phyloP scores from a whole-genome alignment of 2,888 invertebrate genomes.

The Oscheius sp. region DNA sequence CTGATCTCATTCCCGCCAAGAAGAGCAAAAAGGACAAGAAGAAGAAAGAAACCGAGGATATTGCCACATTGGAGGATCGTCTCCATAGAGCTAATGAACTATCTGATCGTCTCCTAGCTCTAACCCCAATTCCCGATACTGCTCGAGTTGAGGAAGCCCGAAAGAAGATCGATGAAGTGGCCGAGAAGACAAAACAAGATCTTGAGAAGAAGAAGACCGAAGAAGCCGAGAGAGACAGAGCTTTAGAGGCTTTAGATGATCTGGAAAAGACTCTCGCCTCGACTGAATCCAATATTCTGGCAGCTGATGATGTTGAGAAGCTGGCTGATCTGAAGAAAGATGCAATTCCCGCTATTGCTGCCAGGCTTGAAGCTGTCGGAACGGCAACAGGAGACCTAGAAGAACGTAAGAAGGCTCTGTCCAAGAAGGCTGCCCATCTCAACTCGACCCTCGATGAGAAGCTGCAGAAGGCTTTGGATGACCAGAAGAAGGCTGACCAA shows the following conservation, averaged over 20 bases:
- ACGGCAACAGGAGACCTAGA: conserved; percentile 35
- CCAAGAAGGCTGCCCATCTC: conserved; percentile 30
- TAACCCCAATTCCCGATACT: conserved; percentile 1
- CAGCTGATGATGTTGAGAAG: conserved; percentile 24
- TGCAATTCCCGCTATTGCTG: conserved; percentile 20
- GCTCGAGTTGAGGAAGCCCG: conserved; percentile 15
- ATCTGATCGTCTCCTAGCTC: neutral
- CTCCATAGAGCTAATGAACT: conserved; percentile 17
- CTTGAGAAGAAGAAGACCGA: conserved; percentile 26
- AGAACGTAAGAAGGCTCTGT: conserved; percentile 32
- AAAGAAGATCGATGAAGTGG: conserved; percentile 4
- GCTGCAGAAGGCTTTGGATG: conserved; percentile 35
- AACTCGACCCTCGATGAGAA: conserved; percentile 34
- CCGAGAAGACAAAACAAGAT: conserved; percentile 34
- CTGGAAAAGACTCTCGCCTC: conserved; percentile 39
- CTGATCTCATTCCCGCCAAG: conserved; percentile 32
- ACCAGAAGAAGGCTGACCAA: conserved; percentile 28
- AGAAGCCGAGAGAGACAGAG: conserved; percentile 21
- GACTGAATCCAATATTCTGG: conserved; percentile 35
- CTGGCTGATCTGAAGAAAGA: conserved; percentile 31
- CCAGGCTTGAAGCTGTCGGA: conserved; percentile 29
- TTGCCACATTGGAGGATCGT: conserved; percentile 13
- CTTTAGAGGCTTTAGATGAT: conserved; percentile 38
- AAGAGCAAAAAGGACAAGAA: conserved; percentile 28
- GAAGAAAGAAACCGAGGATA: conserved; percentile 23